Evolutionary conservation across 2,113 vertebrate species (phyloP), one percentile per base, ranked within the genome.

Genomic region (Platycercus adscitus): DNA sequence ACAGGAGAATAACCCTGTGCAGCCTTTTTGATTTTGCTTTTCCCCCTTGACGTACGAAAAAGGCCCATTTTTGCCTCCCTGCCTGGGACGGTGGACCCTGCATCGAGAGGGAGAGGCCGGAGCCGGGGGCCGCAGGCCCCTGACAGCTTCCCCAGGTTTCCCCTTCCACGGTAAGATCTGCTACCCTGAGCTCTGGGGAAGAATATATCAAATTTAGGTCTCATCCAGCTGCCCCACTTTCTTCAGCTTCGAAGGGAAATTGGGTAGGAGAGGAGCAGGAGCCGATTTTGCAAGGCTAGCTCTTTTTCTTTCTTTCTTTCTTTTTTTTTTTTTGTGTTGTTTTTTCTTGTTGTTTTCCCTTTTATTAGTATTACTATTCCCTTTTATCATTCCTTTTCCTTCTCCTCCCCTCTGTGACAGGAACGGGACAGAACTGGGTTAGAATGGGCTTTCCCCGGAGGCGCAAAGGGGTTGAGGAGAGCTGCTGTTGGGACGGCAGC

Each of bases 61-160:
- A 64, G 18, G 23, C 5, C 41, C 4, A 0, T 29, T 56, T 69
- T 47, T 85, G 19, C 11, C 23, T 73, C 41, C 18, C 33, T 72
- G 43, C 14, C 16, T 2, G 0, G 50, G 29, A 81, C 9, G 19
- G 0, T 3, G 50, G 43, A 35, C 20, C 9, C n/a, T 21, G 3
- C 43, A 23, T 58, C 0, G 9, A 13, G 17, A 2, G 3, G 49
- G 43, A 2, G 5, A 75, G 37, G 28, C 18, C 26, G 13, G 35
- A 44, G 20, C 41, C 44, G 28, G 26, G 0, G 31, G 35, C 14
- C 50, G 13, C 10, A 8, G 4, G n/a, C 31, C 26, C 47, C 25
- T 11, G 7, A 7, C 75, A 33, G 28, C 43, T 8, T 4, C 17
- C 37, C 18, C 37, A 23, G 31, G 7, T 85, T 91, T 76, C 35